Conservation (phyloP, 2,113 vertebrate genomes). For the Pomatorhinus ruficollis region DNA sequence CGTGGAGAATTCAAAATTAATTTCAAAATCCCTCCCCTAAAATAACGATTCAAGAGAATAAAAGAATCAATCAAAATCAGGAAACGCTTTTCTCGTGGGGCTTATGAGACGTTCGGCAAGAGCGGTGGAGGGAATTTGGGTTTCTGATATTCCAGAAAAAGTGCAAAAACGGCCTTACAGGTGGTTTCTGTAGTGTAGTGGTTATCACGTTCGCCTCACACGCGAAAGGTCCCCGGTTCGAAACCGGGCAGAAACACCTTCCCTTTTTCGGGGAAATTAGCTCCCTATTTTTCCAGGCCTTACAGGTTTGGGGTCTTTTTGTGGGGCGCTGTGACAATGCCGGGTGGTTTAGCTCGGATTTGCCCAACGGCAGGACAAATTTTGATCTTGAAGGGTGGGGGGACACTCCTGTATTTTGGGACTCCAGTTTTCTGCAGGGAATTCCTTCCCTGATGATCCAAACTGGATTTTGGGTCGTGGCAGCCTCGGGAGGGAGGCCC, state of each 20-base stretch:
- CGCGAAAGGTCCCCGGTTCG: slow-evolving; percentile 63
- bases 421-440: not conserved
- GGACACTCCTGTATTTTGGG: accelerated
- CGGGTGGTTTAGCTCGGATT: not conserved
- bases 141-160: accelerated
- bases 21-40: accelerated
- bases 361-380: accelerated
- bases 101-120: accelerated
- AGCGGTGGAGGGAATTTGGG: accelerated
- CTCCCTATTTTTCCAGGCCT: too few relatives aligned
- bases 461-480: not conserved
- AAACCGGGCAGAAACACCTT: slow-evolving; percentile 53
- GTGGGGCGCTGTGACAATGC: not conserved
- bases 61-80: accelerated
- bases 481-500: not conserved
- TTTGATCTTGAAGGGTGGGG: too few relatives aligned
- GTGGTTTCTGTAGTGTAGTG: slow-evolving; percentile 62
- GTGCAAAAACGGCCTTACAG: accelerated
- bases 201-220: slow-evolving; percentile 66
- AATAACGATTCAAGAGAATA: not conserved
- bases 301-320: accelerated
- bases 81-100: accelerated
- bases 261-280: too few relatives aligned
- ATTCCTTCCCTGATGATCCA: not conserved
- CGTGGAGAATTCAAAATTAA: too few relatives aligned